Evolutionary conservation across 2,797 vertebrate species (phyloP).

Genomic region (Arnoldichthys spilopterus): DNA sequence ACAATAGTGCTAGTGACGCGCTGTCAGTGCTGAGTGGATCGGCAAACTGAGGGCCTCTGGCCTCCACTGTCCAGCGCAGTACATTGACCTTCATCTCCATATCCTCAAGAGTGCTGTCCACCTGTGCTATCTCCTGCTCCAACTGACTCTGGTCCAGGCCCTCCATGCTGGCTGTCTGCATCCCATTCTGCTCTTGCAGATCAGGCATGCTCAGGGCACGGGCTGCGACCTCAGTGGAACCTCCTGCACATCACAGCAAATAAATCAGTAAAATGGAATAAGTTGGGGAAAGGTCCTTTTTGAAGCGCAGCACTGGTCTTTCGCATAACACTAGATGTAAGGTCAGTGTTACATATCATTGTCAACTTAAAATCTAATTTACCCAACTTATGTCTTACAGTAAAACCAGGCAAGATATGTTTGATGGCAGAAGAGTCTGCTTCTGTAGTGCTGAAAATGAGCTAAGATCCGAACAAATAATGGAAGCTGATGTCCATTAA

Average conservation of each 20-base stretch:
- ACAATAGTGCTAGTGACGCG: constrained; percentile 70
- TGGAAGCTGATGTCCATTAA: too few relatives aligned
- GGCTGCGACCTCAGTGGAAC: constrained; percentile 69
- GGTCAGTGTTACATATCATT: too few relatives aligned
- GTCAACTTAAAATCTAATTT: too few relatives aligned
- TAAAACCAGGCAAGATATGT: too few relatives aligned
- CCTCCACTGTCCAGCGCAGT: constrained; percentile 75
- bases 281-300: neutral
- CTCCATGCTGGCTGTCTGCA: constrained; percentile 65
- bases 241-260: constrained; percentile 62
- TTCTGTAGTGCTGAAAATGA: too few relatives aligned
- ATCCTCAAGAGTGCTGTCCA: constrained; percentile 72
- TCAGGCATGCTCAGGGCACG: constrained; percentile 74
- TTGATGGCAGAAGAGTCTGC: too few relatives aligned
- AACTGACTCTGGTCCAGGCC: constrained; percentile 69
- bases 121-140: constrained; percentile 73
- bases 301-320: too few relatives aligned
- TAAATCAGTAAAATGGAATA: neutral
- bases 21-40: constrained; percentile 74
- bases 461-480: too few relatives aligned
- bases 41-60: constrained; percentile 63
- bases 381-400: too few relatives aligned
- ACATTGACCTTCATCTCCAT: constrained; percentile 79
- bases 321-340: too few relatives aligned
- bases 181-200: constrained; percentile 56